Percentiles rank a stretch among this genome's conserved stretches.
These are phyloP conservation scores for Lepidurus couesii DNA, from an alignment of 1,140 invertebrate species.

Conservation along the genomic window DNA sequence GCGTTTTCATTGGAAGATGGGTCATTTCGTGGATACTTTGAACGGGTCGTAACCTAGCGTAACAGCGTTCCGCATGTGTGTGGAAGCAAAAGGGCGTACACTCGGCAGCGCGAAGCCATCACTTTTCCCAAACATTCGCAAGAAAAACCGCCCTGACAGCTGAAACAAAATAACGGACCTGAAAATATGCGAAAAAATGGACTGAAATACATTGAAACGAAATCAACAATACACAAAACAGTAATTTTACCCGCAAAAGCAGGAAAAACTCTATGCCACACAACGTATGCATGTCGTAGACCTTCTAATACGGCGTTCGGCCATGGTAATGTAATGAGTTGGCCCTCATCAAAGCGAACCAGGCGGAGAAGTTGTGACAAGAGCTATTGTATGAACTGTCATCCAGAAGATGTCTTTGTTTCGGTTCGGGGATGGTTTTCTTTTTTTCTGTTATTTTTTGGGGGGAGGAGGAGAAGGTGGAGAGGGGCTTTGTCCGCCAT, in stretches of 20 bases:
- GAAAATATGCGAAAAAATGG: neutral
- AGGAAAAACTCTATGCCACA: neutral
- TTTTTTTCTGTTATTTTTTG: too few species aligned
- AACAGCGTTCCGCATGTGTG: constrained; percentile 8
- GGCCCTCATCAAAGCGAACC: neutral
- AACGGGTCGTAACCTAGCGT: constrained; percentile 9
- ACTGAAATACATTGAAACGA: neutral
- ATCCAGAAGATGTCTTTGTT: constrained; percentile 10
- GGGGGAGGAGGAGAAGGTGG: neutral
- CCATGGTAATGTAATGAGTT: neutral
- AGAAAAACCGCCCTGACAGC: neutral
- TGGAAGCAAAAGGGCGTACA: constrained; percentile 9
- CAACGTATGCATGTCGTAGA: neutral
- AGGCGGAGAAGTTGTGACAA: neutral
- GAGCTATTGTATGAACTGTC: neutral
- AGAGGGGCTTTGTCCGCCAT: neutral
- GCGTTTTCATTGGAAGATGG: constrained; percentile 21
- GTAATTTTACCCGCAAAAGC: neutral
- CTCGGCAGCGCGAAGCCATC: constrained; percentile 10
- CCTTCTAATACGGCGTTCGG: neutral
- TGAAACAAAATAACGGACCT: neutral
- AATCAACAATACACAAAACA: neutral
- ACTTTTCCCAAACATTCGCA: neutral
- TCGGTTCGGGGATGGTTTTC: neutral
- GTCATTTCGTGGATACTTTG: neutral